Conservation (phyloP, 1,140 invertebrate species). For the Habropoda laboriosa region DNA sequence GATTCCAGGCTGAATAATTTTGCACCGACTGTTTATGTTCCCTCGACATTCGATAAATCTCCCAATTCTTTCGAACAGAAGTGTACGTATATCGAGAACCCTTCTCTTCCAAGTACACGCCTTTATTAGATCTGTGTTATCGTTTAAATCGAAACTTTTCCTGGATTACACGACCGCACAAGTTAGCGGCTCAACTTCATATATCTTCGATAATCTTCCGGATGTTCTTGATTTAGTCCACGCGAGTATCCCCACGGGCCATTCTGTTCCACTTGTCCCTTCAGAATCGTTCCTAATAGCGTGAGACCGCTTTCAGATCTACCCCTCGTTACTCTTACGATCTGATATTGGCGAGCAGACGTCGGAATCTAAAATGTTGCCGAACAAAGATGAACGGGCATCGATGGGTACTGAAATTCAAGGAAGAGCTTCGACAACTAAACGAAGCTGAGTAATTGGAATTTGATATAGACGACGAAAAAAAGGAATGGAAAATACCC, state of each 20-base stretch:
- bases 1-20: too few species aligned
- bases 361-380: neutral
- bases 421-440: neutral
- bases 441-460: too few species aligned
- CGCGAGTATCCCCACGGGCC: conserved; percentile 38
- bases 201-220: conserved; percentile 46
- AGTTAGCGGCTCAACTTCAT: conserved; percentile 31
- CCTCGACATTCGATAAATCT: too few species aligned
- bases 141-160: neutral
- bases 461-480: too few species aligned
- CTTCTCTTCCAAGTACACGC: too few species aligned
- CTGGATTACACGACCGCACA: conserved; percentile 10
- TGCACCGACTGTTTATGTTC: too few species aligned
- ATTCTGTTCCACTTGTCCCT: conserved; percentile 39
- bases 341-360: conserved; percentile 10
- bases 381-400: neutral
- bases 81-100: too few species aligned
- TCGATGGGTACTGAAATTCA: neutral
- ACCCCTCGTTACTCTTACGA: conserved; percentile 41
- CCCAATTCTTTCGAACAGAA: too few species aligned
- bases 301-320: conserved; percentile 45
- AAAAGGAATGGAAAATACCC: too few species aligned
- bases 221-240: conserved; percentile 41
- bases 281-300: conserved; percentile 41
- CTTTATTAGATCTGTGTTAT: neutral